Base-by-base conservation (phyloP, 2,888 invertebrate species). In the Drosophila limbata region DNA sequence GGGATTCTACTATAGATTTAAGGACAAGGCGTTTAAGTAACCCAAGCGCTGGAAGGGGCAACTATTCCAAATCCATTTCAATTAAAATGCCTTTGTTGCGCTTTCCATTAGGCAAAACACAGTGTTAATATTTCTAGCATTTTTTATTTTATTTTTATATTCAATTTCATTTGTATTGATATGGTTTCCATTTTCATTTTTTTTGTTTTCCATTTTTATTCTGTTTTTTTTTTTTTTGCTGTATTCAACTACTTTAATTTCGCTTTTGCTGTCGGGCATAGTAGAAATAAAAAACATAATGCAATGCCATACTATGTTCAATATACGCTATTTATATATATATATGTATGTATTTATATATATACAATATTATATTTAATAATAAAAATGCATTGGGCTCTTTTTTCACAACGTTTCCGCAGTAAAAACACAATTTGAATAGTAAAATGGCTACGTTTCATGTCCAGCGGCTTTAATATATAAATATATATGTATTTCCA, bases 71-170 rank as follows among this genome's bases (percentile, higher is more conserved):
- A 57, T 47, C 25, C 45, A 56, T 64, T 75, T 69, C 69, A 73
- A 73, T 76, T 80, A 64, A 79, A 79, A 72, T 45, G 28, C 55
- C 51, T 68, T 59, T 63, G 52, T 25, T 25, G 52, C 9, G 42
- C 10, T 39, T 76, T 59, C 50, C 55, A 67, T 59, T 51, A 56
- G 40, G 31, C 13, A 55, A 84, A 74, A 81, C 70, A 73, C 70
- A 67, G 61, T 69, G 56, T 76, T 72, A 73, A 76, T 88, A 86
- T 84, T 86, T 84, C 87, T 84, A 84, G 76, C 71, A 67, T 77
- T 77, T 77, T 83, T 81, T 73, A 81, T 82, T 74, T 69, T n/a
- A n/a, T 77, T 72, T 88, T 82, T 71, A 71, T 85, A 77, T 79
- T 79, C 64, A 75, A 79, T 81, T 84, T 81, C 62, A 78, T 81